phyloP scores from a whole-genome alignment of 1,140 invertebrate species.

The Drosophila truncata region DNA sequence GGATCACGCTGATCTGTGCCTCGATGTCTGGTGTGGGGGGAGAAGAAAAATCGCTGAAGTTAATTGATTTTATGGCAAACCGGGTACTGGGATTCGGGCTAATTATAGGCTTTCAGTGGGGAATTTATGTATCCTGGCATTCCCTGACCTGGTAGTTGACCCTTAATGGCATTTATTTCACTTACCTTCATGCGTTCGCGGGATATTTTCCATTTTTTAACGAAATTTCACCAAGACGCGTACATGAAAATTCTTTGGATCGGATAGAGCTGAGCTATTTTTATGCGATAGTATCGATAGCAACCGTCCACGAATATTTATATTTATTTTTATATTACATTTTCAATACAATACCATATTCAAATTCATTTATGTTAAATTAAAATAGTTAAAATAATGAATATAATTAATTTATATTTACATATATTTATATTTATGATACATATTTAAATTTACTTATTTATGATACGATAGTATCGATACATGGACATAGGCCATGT shows the following conservation, averaged over 20 bases:
- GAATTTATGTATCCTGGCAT: no score
- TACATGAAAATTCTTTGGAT: slow-evolving; percentile 63
- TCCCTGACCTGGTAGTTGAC: neutral
- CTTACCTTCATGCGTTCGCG: slow-evolving; percentile 92
- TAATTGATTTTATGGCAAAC: slow-evolving; percentile 63
- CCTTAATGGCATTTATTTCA: slow-evolving; percentile 73
- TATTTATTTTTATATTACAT: neutral
- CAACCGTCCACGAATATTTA: no score
- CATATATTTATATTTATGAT: neutral
- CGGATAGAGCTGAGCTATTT: slow-evolving; percentile 24
- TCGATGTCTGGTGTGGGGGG: slow-evolving; percentile 93
- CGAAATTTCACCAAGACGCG: slow-evolving; percentile 65
- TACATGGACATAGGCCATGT: no score
- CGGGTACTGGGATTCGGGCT: neutral
- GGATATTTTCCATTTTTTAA: slow-evolving; percentile 90
- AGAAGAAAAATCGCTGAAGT: slow-evolving; percentile 34
- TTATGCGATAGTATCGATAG: slow-evolving; percentile 18
- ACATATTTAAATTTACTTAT: no score
- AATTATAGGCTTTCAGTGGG: no score
- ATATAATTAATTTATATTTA: neutral
- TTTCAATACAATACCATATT: neutral
- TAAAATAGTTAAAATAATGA: no score
- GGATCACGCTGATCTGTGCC: slow-evolving; percentile 95
- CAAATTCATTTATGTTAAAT: neutral
- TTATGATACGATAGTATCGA: no score